Evolutionary conservation across 2,797 vertebrate species (phyloP).

Genomic region (Eutrigla gurnardus): DNA sequence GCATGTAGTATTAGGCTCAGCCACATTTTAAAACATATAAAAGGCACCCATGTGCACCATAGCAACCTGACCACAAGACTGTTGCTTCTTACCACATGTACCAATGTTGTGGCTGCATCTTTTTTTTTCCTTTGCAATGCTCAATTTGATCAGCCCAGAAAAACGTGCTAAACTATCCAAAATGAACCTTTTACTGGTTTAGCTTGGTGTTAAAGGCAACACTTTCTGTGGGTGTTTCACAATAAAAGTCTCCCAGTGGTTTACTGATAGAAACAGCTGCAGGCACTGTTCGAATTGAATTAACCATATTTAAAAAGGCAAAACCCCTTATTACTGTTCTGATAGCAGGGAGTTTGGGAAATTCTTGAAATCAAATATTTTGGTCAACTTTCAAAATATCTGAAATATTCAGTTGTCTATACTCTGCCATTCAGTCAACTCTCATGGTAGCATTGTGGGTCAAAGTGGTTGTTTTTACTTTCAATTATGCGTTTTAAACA

Average conservation of each 20-base stretch:
- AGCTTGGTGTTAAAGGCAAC: constrained; percentile 12
- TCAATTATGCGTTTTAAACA: neutral
- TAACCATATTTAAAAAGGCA: neutral
- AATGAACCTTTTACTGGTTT: neutral
- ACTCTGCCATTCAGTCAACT: neutral
- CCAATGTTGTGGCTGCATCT: neutral
- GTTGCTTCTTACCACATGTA: neutral
- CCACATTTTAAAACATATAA: no score
- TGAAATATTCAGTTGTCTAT: neutral
- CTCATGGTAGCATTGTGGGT: no score
- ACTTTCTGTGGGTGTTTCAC: constrained; percentile 11
- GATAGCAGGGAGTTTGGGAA: neutral
- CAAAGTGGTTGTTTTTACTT: neutral
- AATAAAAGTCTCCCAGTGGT: neutral
- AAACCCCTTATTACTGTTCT: neutral
- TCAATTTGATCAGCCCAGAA: neutral
- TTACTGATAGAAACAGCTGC: constrained; percentile 16
- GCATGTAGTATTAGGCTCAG: no score
- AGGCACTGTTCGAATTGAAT: constrained; percentile 11
- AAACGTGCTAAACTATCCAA: neutral
- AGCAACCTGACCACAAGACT: no score
- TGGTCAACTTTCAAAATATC: no score
- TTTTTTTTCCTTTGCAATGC: neutral
- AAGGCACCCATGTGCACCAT: no score
- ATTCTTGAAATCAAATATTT: no score